Percentiles rank a stretch among this genome's conserved stretches.
These are phyloP conservation scores for Drosophila birchii DNA, from an alignment of 2,888 invertebrate species.

Conservation along the genomic window DNA sequence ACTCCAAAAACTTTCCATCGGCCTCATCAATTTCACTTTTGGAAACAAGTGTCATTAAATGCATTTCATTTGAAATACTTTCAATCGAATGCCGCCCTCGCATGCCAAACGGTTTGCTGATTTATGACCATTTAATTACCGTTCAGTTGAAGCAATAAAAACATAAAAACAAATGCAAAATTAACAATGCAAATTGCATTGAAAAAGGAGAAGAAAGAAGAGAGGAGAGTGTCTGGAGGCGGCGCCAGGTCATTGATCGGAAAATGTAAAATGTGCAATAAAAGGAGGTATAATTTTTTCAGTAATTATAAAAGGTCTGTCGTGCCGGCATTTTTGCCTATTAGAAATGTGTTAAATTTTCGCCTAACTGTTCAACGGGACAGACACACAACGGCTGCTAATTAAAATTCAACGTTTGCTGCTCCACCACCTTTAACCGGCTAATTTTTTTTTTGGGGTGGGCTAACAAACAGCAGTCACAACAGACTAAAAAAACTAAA, in stretches of 20 bases:
- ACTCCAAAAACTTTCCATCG: constrained; percentile 11
- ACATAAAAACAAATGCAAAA: constrained; percentile 41
- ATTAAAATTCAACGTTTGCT: constrained; percentile 67
- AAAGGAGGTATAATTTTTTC: constrained; percentile 13
- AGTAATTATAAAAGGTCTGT: constrained; percentile 12
- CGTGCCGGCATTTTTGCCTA: background rate
- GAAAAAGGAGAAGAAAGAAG: background rate
- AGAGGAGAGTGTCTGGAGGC: background rate
- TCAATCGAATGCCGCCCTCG: constrained; percentile 30
- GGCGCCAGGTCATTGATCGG: constrained; percentile 42
- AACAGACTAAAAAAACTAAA: constrained; percentile 23
- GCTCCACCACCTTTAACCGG: constrained; percentile 55
- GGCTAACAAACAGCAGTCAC: constrained; percentile 31
- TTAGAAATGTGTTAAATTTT: constrained; percentile 66
- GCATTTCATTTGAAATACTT: constrained; percentile 17
- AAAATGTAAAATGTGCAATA: constrained; percentile 14
- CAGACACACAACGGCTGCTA: constrained; percentile 56
- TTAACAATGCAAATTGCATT: constrained; percentile 68
- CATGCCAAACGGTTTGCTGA: constrained; percentile 40
- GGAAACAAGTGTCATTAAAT: constrained; percentile 29
- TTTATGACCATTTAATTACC: constrained; percentile 44
- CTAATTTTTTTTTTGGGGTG: constrained; percentile 69
- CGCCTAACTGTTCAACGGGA: constrained; percentile 47
- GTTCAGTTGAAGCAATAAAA: constrained; percentile 12
- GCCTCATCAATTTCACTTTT: constrained; percentile 17